Conservation (phyloP, 2,888 invertebrate genomes). For the Eledone cirrhosa region DNA sequence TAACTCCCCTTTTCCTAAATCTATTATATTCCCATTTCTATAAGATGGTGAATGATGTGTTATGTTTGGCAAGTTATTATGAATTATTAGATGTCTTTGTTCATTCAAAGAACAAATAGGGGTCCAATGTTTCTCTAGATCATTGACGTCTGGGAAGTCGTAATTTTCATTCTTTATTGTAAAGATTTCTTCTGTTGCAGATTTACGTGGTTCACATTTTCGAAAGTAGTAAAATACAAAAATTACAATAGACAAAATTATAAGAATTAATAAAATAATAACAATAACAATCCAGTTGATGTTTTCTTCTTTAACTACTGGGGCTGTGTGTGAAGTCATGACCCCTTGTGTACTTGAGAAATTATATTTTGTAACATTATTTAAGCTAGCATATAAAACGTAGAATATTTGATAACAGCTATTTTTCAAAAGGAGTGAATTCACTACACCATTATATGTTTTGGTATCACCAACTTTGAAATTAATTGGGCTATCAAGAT, state of each 20-base stretch:
- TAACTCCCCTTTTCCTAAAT: no score
- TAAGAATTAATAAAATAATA: conserved; percentile 46
- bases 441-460: conserved; percentile 79
- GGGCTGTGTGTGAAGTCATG: conserved; percentile 1
- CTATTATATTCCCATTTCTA: no score
- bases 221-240: conserved; percentile 43
- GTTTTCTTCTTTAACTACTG: conserved; percentile 2
- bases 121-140: conserved; percentile 54
- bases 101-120: neutral
- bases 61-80: no score
- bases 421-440: conserved; percentile 76
- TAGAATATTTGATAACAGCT: conserved; percentile 75
- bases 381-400: conserved; percentile 77
- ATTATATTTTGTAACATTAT: conserved; percentile 74
- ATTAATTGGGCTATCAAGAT: conserved; percentile 70
- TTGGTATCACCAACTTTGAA: conserved; percentile 83
- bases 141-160: conserved; percentile 43
- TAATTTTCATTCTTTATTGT: no score
- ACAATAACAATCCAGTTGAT: conserved; percentile 39
- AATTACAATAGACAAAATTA: conserved; percentile 39
- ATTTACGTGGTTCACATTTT: conserved; percentile 35
- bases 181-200: neutral
- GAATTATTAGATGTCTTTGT: neutral
- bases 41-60: no score
- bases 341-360: conserved; percentile 69